Percentiles rank a stretch among this genome's conserved stretches.
phyloP scores from a whole-genome alignment of 2,888 invertebrate species.

The Linnaemya tessellans region DNA sequence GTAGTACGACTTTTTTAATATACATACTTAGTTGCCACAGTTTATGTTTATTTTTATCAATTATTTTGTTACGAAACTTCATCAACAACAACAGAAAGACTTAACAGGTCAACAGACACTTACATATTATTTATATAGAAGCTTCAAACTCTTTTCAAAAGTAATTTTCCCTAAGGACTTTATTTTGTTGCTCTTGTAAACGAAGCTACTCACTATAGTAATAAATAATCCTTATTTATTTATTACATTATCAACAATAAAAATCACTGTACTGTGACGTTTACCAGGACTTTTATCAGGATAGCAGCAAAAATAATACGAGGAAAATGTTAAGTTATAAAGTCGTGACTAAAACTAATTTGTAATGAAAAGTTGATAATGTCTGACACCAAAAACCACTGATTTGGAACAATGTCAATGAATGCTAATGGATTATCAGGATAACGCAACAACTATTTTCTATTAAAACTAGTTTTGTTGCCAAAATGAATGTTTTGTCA shows the following conservation, averaged over 20 bases:
- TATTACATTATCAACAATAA: not conserved
- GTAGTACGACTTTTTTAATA: no score
- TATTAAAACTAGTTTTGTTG: not conserved
- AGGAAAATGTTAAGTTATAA: not conserved
- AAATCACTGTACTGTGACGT: conserved; percentile 53
- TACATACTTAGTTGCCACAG: no score
- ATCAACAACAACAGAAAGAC: not conserved
- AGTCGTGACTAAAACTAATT: conserved; percentile 60
- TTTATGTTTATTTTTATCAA: no score
- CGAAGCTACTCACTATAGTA: not conserved
- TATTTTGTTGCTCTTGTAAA: not conserved
- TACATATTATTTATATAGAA: not conserved
- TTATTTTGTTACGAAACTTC: no score
- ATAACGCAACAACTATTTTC: conserved; percentile 32
- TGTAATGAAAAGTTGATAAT: conserved; percentile 31
- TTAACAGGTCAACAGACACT: not conserved
- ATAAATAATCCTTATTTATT: no score
- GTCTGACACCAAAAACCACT: conserved; percentile 49
- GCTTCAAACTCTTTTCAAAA: not conserved
- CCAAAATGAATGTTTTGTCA: not conserved
- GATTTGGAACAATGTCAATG: conserved; percentile 37
- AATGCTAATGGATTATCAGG: conserved; percentile 28
- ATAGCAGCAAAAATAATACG: conserved; percentile 37
- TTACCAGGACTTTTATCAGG: conserved; percentile 57
- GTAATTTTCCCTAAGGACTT: not conserved